These are phyloP conservation scores for Machimus rusticus DNA, from an alignment of 2,888 invertebrate genomes.

Conservation along the genomic window DNA sequence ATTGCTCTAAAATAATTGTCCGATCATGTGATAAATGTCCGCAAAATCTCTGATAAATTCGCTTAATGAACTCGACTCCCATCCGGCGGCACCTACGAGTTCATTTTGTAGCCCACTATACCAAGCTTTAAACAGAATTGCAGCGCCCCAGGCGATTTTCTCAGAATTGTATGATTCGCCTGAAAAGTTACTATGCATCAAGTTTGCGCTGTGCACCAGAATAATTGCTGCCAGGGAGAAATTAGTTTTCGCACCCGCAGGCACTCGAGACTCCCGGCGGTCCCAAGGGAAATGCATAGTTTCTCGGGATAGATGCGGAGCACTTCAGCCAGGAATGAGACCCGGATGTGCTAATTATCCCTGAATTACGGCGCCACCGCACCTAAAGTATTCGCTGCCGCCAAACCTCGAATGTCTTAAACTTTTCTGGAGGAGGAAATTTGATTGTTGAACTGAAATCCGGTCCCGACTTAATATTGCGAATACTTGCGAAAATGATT, in stretches of 20 bases:
- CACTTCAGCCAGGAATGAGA: neutral
- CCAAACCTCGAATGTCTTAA: neutral
- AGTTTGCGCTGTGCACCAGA: neutral
- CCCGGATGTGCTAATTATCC: neutral
- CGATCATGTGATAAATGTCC: slow-evolving; percentile 19
- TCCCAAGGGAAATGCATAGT: neutral
- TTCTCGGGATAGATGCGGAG: neutral
- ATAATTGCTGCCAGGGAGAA: neutral
- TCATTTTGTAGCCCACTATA: neutral
- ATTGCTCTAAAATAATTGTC: neutral
- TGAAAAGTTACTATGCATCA: slow-evolving; percentile 24
- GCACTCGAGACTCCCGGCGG: neutral
- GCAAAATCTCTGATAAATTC: slow-evolving; percentile 15
- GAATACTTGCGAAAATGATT: neutral
- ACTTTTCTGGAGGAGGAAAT: neutral
- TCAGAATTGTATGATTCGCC: slow-evolving; percentile 7
- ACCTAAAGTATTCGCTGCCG: neutral
- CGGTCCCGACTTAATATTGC: neutral
- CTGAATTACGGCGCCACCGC: neutral
- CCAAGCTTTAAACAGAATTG: neutral
- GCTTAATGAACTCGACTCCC: slow-evolving; percentile 1
- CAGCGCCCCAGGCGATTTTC: neutral
- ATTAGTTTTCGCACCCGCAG: neutral
- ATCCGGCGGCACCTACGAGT: neutral
- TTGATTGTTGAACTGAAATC: neutral